Evolutionary conservation across 2,797 vertebrate species (phyloP), one percentile per base, ranked within the genome.

Genomic region (Brachymystax lenok): DNA sequence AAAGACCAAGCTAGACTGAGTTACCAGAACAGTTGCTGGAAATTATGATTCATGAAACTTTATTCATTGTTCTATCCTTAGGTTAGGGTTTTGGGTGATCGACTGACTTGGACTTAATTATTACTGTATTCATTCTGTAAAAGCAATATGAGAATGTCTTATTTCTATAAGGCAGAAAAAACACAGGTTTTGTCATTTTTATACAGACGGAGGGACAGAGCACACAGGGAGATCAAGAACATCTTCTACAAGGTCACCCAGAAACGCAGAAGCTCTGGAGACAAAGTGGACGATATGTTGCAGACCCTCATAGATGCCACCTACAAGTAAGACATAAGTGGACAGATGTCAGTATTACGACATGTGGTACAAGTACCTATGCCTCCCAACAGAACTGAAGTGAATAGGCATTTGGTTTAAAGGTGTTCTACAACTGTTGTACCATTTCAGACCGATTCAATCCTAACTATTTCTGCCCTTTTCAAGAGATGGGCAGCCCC

Each of bases 231-330:
- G 86, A 96, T 99, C 86, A 99, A 99, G 90, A 95, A 93, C 74
- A 98, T 99, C 82, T 99, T 99, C 90, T 97, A 92, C 79, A 94
- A 95, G 78, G 96, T 96, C 78, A 99, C 98, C 82, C 92, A 96
- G 92, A 98, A 96, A 82, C 96, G 98, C 73, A 92, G 96, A 0
- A 86, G 89, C 5, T 96, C 96, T 19, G 56, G 79, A 27, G 93
- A 94, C 70, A 96, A 91, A 83, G 88, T 93, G 24, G 96, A 98
- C 35, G 98, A 99, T 90, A 95, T 99, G 82, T 95, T 99, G 78
- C 98, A 99, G 88, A 99, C 96, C 4, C 96, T 99, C 40, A 85
- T 99, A 17, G 96, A 99, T 14, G 94, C 96, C 86, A 95, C 95
- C 0, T 99, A 99, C 91, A 99, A 98, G 98, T 99, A 95, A 90